Base-by-base conservation (phyloP, 2,797 vertebrate species). In the Echeneis naucrates region DNA sequence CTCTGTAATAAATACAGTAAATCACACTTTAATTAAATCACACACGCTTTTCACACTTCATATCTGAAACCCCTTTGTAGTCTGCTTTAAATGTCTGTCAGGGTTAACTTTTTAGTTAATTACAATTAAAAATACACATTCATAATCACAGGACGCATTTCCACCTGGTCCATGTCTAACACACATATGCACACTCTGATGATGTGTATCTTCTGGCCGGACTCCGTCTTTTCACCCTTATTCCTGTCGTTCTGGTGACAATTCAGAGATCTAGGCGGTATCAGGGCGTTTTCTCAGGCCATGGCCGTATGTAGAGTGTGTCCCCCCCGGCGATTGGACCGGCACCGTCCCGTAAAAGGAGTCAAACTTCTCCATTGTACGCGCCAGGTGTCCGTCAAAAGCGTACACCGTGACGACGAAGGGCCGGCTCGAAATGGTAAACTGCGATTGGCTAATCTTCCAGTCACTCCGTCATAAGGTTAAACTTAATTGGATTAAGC, bases 281-380 rank as follows among this genome's bases (percentile, higher is more conserved):
- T 13, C 24, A 47, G 74, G 81, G 75, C 70, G 88, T 88, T 76
- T 88, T 90, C 80, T 84, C 71, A 82, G 83, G 74, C 74, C 47
- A 72, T 67, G 71, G 27, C 77, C 68, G 82, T 55, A 54, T 65
- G 53, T 59, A 69, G 48, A 77, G 48, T 13, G n/a, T 24, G 21
- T 68, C 54, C 76, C 80, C 54, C 12, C 27, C 72, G 62, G 53
- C 75, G 9, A 93, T 92, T 92, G 92, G 91, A 77, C 80, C 71
- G 27, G 51, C 59, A 72, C 44, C 14, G 86, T 77, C 79, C 93
- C 92, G 83, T 93, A 94, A 83, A 94, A 93, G 93, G 93, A 92
- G 80, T 90, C 78, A 92, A 93, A 92, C 82, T 75, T 82, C 62
- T 83, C 80, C 79, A 93, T 93, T 94, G 93, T 60, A 38, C 65